Evolutionary conservation across 2,888 invertebrate genomes (phyloP).

Genomic region (Ormia ochracea): DNA sequence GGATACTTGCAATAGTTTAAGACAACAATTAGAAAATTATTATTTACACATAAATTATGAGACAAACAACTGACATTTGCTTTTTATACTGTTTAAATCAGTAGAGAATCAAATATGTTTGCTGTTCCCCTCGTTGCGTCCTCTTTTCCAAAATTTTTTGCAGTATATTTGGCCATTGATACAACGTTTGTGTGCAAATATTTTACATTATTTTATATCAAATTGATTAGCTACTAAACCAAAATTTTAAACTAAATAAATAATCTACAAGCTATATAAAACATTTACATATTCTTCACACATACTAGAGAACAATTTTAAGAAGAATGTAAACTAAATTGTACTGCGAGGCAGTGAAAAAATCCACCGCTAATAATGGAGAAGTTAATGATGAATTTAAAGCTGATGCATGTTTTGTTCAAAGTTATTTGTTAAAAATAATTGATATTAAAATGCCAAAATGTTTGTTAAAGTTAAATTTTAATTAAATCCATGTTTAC

Average conservation of each 20-base stretch:
- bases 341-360: no score
- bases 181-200: constrained; percentile 70
- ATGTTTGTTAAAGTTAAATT: no score
- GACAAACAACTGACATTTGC: constrained; percentile 70
- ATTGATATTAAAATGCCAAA: no score
- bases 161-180: constrained; percentile 72
- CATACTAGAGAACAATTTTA: not conserved
- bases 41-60: constrained; percentile 45
- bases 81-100: constrained; percentile 69
- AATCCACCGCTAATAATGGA: no score
- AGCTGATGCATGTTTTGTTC: no score
- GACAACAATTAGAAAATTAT: constrained; percentile 53
- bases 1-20: constrained; percentile 57
- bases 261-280: not conserved
- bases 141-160: constrained; percentile 67
- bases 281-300: not conserved
- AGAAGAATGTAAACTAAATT: no score
- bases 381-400: no score
- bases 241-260: not conserved
- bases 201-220: constrained; percentile 69
- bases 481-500: no score
- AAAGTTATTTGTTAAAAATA: no score
- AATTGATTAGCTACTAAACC: constrained; percentile 63
- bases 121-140: constrained; percentile 70
- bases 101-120: constrained; percentile 70